Base-by-base conservation (phyloP, 2,797 vertebrate species). In the Galago senegalensis region DNA sequence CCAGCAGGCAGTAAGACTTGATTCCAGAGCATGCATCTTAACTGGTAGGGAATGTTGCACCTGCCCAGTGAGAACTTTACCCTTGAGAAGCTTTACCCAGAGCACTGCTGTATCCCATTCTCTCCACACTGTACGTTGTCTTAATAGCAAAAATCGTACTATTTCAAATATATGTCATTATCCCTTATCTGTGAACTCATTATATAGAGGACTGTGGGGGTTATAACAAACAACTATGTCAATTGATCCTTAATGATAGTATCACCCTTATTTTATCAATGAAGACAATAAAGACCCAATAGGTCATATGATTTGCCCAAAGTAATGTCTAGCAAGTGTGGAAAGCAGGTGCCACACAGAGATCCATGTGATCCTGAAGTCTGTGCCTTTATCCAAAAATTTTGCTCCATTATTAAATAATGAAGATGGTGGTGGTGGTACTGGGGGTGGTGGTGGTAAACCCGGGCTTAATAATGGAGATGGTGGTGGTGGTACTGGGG, bases 11-110 rank as follows among this genome's bases (percentile, higher is more conserved):
- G 5, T 9, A 20, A 58, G 53, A 18, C 21, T 0, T 0, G 23
- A 18, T 40, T 20, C 34, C 20, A 31, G 49, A 49, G 63, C 0
- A 0, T 9, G 31, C 46, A 3, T 18, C 27, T 18, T 56, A 7
- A 3, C 17, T 0, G 0, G 25, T 1, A 12, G 34, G 9, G 25
- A 18, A 34, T 21, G 8, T 75, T 73, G 61, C 25, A 37, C 37
- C 20, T 37, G 60, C 18, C 25, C 75, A 21, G 0, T 21, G n/a
- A 73, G 43, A 77, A 65, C 37, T 43, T 49, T 3, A 63, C 27
- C 75, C 9, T 9, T 6, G 18, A 84, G 65, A 31, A 25, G 67
- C 29, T 56, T 58, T 27, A 34, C 21, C 31, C 20, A 12, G 18
- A 10, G 25, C 21, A 18, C 29, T 72, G 14, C 3, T 23, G 0